Base-by-base conservation (phyloP, 2,888 invertebrate genomes). In the Hecatera dysodea region DNA sequence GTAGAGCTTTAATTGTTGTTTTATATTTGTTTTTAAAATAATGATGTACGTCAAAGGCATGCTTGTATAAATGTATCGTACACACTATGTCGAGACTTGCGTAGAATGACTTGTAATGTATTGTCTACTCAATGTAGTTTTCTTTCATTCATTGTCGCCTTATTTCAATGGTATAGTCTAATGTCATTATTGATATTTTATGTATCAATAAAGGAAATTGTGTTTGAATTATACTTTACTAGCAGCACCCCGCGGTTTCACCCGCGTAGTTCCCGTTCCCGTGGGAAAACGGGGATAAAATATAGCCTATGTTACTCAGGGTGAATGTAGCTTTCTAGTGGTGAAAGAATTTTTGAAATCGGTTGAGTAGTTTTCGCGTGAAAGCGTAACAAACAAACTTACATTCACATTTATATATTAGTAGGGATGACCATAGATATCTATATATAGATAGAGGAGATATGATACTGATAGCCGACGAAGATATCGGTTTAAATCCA, bases 21-120 rank as follows among this genome's bases (percentile, higher is more conserved):
- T 64, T 82, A 63, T 71, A 50, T 62, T 70, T 78, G 22, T 72
- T 79, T 77, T 78, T 64, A 59, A 79, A 79, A 82, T 61, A 78
- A 33, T 11, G 27, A 39, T 9, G 50, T 39, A 64, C 80, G 83
- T 79, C 74, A 78, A 64, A 67, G 56, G 36, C 67, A 60, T 46
- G 66, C 29, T 60, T 81, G 53, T 78, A 12, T 59, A 19, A 46
- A 72, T 75, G 27, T 19, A 59, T 55, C n/a, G n/a, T 15, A 29
- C 8, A 46, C 22, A 50, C 50, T 36, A 50, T 24, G n/a, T 77
- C 48, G 39, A 42, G 29, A 64, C 27, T 63, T n/a, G 50, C 36
- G 50, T 60, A 15, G 27, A 42, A 67, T 44, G 63, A 60, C 53
- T 60, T 69, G 55, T 17, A 19, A 52, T 81, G 63, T 77, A 63